Evolutionary conservation across 2,797 vertebrate genomes (phyloP).

Genomic region (Coregonus suidteri): DNA sequence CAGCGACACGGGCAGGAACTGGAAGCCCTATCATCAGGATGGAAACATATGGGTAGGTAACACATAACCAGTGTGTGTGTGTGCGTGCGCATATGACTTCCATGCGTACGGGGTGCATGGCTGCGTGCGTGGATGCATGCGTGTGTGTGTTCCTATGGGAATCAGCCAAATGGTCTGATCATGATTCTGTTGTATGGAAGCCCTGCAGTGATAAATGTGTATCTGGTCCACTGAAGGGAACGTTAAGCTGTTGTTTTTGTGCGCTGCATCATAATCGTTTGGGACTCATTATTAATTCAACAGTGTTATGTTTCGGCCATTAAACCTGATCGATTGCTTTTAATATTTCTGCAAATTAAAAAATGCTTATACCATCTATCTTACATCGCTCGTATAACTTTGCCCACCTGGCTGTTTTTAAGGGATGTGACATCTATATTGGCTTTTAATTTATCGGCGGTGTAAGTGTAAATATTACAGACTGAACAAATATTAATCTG

Average conservation of each 20-base stretch:
- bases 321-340: conserved; percentile 64
- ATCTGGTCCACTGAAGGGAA: conserved; percentile 39
- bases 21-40: conserved; percentile 97
- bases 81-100: background rate
- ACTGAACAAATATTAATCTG: conserved; percentile 53
- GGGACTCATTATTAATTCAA: conserved; percentile 64
- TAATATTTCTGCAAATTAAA: conserved; percentile 62
- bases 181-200: too few species aligned
- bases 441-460: conserved; percentile 54
- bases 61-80: background rate
- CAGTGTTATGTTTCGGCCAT: conserved; percentile 57
- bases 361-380: conserved; percentile 55
- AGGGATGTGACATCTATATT: conserved; percentile 56
- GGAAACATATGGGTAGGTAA: conserved; percentile 87
- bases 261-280: conserved; percentile 57
- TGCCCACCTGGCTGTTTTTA: conserved; percentile 1
- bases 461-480: conserved; percentile 55
- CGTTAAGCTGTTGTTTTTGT: conserved; percentile 60
- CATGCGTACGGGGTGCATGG: background rate
- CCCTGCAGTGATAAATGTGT: too few species aligned
- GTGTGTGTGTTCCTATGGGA: background rate
- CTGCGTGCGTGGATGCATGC: conserved; percentile 7
- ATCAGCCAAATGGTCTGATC: too few species aligned
- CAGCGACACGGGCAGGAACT: conserved; percentile 93
- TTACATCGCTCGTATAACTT: conserved; percentile 44